Percentiles rank a stretch among this genome's conserved stretches.
Conservation (phyloP, 2,888 invertebrate species). For the Trachelus iudaicus region DNA sequence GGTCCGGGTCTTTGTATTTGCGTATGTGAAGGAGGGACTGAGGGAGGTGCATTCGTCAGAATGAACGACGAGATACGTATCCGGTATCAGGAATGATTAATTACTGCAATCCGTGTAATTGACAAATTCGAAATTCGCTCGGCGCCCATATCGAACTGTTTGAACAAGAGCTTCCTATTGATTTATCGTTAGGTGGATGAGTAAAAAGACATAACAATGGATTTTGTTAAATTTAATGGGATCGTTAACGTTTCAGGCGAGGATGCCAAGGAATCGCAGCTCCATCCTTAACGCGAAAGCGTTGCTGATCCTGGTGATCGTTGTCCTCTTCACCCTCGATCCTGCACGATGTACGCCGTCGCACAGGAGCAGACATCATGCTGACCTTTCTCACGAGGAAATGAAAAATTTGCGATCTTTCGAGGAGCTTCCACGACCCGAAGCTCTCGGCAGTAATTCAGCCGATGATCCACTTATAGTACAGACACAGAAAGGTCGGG, state of each 20-base stretch:
- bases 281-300: conserved; percentile 47
- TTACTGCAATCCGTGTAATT: too few species aligned
- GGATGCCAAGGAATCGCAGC: conserved; percentile 55
- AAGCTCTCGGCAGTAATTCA: conserved; percentile 45
- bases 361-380: conserved; percentile 61
- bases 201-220: too few species aligned
- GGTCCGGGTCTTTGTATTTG: too few species aligned
- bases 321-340: conserved; percentile 44
- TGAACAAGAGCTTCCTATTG: too few species aligned
- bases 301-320: conserved; percentile 43
- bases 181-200: too few species aligned
- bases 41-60: too few species aligned
- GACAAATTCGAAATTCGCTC: too few species aligned
- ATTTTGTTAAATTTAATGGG: too few species aligned
- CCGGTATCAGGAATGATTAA: too few species aligned
- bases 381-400: conserved; percentile 55
- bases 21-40: too few species aligned
- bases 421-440: conserved; percentile 37
- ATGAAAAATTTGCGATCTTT: conserved; percentile 31
- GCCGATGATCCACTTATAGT: conserved; percentile 80
- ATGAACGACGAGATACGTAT: too few species aligned
- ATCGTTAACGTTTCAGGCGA: conserved; percentile 31
- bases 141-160: too few species aligned
- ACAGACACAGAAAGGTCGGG: conserved; percentile 81
- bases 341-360: conserved; percentile 52